Percentiles rank a stretch among this genome's conserved stretches.
Conservation (phyloP, 1,140 invertebrate species). For the Pseudachorutes palmiensis region DNA sequence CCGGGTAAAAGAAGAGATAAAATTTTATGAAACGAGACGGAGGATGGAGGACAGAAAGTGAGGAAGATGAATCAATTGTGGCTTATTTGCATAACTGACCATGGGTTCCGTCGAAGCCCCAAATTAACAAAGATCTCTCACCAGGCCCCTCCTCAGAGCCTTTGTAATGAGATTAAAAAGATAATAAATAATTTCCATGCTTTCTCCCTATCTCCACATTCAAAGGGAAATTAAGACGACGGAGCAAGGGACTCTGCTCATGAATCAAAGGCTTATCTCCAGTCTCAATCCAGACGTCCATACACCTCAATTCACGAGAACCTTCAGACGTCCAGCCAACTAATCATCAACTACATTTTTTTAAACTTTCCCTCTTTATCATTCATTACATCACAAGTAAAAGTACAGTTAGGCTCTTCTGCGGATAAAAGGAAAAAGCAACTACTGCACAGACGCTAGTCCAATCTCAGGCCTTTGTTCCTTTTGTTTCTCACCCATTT, state of each 20-base stretch:
- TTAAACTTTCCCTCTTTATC: neutral
- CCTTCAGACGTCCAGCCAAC: slow-evolving; percentile 1
- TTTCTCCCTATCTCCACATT: neutral
- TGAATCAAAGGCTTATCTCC: slow-evolving; percentile 7
- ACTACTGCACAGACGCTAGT: no score
- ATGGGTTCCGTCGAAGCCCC: neutral
- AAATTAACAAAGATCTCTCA: slow-evolving; percentile 9
- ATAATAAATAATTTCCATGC: slow-evolving; percentile 1
- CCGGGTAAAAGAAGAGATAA: slow-evolving; percentile 9
- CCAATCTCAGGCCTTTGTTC: neutral
- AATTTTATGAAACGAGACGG: slow-evolving; percentile 8
- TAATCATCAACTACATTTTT: neutral
- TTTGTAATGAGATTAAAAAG: slow-evolving; percentile 6
- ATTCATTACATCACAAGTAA: neutral
- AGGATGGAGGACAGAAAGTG: neutral
- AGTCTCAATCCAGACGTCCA: neutral
- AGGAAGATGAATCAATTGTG: slow-evolving; percentile 1
- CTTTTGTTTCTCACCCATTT: neutral
- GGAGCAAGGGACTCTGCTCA: neutral
- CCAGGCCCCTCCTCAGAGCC: neutral
- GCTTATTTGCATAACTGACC: slow-evolving; percentile 9
- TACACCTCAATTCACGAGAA: neutral
- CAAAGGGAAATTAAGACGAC: neutral
- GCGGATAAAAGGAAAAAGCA: no score
- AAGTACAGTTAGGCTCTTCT: neutral